These are phyloP conservation scores for Columba guinea DNA, from an alignment of 2,797 vertebrate species.

Conservation along the genomic window DNA sequence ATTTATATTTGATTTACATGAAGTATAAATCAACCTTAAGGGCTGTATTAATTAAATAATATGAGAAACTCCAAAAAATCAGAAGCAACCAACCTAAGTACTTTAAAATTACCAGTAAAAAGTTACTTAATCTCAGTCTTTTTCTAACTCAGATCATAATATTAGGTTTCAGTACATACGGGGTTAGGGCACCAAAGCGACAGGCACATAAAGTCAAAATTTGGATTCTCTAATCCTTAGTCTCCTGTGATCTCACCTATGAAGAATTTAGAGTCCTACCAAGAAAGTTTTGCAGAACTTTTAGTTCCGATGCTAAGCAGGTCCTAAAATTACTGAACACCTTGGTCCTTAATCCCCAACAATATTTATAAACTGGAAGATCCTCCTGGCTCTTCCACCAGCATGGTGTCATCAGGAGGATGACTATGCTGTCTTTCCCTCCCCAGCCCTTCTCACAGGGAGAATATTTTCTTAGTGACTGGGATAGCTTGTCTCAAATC, in stretches of 20 bases:
- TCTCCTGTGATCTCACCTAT: not conserved
- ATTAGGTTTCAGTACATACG: not conserved
- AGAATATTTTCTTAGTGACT: not conserved
- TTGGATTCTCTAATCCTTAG: not conserved
- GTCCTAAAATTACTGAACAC: not conserved
- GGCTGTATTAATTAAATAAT: slow-evolving; percentile 46
- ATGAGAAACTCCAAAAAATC: not conserved
- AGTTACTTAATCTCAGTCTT: not conserved
- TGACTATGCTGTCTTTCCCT: not conserved
- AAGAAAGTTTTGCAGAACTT: not conserved
- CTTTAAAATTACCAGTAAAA: not conserved
- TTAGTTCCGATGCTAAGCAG: not conserved
- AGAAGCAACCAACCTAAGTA: not conserved
- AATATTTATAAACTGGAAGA: not conserved
- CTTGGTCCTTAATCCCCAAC: not conserved
- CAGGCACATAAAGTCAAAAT: not conserved
- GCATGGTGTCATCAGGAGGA: not conserved
- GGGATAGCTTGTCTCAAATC: not conserved
- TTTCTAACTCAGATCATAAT: not conserved
- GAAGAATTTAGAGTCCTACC: not conserved
- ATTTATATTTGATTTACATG: slow-evolving; percentile 50
- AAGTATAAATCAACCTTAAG: slow-evolving; percentile 52
- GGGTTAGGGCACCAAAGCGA: not conserved
- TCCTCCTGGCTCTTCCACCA: not conserved
- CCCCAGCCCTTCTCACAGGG: not conserved